Conservation (phyloP, 2,797 vertebrate genomes). For the Lutjanus argentimaculatus region DNA sequence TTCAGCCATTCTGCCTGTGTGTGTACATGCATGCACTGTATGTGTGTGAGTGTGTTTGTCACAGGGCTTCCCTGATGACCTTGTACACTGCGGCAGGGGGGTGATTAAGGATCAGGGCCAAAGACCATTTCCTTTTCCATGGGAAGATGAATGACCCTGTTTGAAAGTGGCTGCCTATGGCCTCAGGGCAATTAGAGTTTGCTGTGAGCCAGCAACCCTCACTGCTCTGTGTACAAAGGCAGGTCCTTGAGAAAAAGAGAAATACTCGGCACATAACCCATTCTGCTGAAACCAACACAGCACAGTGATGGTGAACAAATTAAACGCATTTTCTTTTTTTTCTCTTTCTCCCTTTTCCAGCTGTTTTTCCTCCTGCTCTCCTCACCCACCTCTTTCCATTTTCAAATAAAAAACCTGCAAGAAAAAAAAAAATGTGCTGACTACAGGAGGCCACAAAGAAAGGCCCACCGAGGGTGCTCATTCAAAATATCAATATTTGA, state of each 20-base stretch:
- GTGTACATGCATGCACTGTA: not conserved
- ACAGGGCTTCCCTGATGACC: conserved; percentile 81
- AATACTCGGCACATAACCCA: conserved; percentile 68
- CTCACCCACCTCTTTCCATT: conserved; percentile 30
- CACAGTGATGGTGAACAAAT: conserved; percentile 68
- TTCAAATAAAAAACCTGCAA: conserved; percentile 37
- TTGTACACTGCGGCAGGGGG: conserved; percentile 82
- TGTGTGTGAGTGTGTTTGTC: conserved; percentile 69
- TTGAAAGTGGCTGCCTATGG: conserved; percentile 84
- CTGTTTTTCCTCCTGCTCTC: conserved; percentile 34
- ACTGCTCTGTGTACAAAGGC: conserved; percentile 69
- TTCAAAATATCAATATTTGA: conserved; percentile 81
- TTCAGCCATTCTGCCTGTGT: not conserved
- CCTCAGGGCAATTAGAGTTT: conserved; percentile 84
- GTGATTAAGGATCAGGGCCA: conserved; percentile 87
- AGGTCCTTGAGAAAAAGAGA: conserved; percentile 78
- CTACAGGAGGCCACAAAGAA: conserved; percentile 52
- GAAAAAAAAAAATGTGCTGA: conserved; percentile 67
- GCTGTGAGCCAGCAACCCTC: conserved; percentile 78
- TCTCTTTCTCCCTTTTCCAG: conserved; percentile 15
- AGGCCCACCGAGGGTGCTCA: conserved; percentile 52
- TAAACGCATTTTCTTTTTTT: conserved; percentile 63
- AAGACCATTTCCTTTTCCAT: conserved; percentile 84
- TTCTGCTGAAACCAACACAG: conserved; percentile 71
- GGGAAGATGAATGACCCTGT: conserved; percentile 86